These are phyloP conservation scores for Amorpha juglandis DNA, from an alignment of 2,888 invertebrate genomes.

Conservation along the genomic window DNA sequence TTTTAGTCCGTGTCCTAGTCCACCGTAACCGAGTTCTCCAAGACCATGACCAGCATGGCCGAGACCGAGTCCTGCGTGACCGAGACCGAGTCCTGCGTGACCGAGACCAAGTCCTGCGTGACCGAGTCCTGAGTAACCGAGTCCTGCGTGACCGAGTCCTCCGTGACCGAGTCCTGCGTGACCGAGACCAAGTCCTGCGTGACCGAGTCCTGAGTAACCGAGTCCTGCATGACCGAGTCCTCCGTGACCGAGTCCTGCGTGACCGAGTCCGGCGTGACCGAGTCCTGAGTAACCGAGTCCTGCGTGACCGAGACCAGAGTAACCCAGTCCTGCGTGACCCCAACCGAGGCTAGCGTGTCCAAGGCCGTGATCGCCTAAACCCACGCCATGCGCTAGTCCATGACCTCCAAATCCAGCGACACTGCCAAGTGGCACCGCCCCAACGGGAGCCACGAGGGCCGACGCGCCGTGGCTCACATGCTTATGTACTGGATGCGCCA, in stretches of 20 bases:
- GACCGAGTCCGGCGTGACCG: not conserved
- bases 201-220: constrained; percentile 32
- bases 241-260: not conserved
- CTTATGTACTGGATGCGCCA: constrained; percentile 40
- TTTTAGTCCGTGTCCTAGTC: not conserved
- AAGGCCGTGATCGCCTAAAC: constrained; percentile 27
- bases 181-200: constrained; percentile 32
- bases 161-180: constrained; percentile 27
- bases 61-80: not conserved
- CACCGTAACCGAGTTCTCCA: not conserved
- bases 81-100: not conserved
- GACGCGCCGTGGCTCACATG: constrained; percentile 31
- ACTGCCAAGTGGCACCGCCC: constrained; percentile 42
- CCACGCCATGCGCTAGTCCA: constrained; percentile 38
- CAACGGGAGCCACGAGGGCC: constrained; percentile 37
- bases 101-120: not conserved
- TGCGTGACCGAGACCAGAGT: not conserved
- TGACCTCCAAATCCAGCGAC: constrained; percentile 35
- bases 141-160: constrained; percentile 18
- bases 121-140: not conserved
- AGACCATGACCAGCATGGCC: not conserved
- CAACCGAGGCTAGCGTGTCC: no score
- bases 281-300: not conserved
- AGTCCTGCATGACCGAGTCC: not conserved
- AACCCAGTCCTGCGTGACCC: constrained; percentile 34